Conservation (phyloP, 2,113 vertebrate genomes). For the Irena cyanogastra region DNA sequence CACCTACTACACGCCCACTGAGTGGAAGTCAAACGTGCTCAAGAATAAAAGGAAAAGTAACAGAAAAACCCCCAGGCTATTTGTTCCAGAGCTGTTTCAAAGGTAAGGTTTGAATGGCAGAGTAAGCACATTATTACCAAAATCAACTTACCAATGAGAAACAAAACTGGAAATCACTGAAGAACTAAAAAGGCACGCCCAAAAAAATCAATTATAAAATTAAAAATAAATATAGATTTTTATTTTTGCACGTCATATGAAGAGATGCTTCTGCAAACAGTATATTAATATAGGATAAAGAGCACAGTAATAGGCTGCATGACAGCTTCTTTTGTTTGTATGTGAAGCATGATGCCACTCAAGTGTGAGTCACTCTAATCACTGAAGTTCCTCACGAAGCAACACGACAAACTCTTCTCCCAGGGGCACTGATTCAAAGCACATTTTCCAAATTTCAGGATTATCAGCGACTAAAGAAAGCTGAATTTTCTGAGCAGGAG, state of each 20-base stretch:
- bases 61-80: neutral
- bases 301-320: neutral
- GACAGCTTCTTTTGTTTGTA: slow-evolving; percentile 53
- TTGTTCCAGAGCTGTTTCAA: neutral
- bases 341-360: slow-evolving; percentile 69
- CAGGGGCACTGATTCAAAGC: slow-evolving; percentile 59
- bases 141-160: neutral
- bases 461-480: neutral
- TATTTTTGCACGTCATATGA: neutral
- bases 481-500: slow-evolving; percentile 1
- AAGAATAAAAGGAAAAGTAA: neutral
- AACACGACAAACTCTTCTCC: slow-evolving; percentile 74
- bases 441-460: neutral
- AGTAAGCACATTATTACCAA: neutral
- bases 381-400: slow-evolving; percentile 74
- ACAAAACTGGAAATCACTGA: neutral
- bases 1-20: neutral
- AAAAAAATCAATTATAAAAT: neutral
- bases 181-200: neutral
- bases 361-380: slow-evolving; percentile 83
- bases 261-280: neutral
- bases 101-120: neutral
- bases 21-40: neutral
- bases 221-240: neutral
- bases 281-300: neutral